Evolutionary conservation across 1,140 invertebrate species (phyloP).

Genomic region (Hirudo medicinalis): DNA sequence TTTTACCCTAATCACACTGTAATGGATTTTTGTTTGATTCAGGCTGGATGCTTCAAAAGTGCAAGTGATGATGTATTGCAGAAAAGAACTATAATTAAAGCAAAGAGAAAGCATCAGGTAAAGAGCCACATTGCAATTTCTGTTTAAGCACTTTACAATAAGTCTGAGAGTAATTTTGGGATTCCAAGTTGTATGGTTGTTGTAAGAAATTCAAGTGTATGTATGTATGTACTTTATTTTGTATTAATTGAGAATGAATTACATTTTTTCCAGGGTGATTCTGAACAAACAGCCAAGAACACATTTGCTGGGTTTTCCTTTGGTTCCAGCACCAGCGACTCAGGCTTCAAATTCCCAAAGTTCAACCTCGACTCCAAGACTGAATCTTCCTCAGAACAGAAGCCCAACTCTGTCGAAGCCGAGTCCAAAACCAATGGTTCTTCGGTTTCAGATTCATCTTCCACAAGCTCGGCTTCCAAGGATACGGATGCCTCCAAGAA

Average conservation of each 20-base stretch:
- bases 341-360: no score
- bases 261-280: not conserved
- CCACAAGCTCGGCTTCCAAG: no score
- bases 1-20: no score
- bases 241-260: not conserved
- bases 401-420: no score
- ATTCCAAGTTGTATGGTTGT: not conserved
- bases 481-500: no score
- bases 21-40: not conserved
- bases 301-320: no score
- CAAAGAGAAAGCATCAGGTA: conserved; percentile 48
- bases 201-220: not conserved
- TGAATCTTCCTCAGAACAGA: no score
- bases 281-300: not conserved
- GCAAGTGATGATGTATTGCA: conserved; percentile 58
- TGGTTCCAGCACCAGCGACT: no score
- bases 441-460: no score
- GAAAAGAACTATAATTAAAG: conserved; percentile 61
- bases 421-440: no score
- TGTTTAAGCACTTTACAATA: not conserved
- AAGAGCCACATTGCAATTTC: not conserved
- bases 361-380: no score
- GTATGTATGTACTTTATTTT: no score
- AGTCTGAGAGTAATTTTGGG: not conserved
- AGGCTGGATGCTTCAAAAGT: conserved; percentile 50